A percentile compares a stretch with the other conserved stretches of the same genome.
Conservation (phyloP, 92 coral and sea anemone species). For the Isaurus tuberculatus region DNA sequence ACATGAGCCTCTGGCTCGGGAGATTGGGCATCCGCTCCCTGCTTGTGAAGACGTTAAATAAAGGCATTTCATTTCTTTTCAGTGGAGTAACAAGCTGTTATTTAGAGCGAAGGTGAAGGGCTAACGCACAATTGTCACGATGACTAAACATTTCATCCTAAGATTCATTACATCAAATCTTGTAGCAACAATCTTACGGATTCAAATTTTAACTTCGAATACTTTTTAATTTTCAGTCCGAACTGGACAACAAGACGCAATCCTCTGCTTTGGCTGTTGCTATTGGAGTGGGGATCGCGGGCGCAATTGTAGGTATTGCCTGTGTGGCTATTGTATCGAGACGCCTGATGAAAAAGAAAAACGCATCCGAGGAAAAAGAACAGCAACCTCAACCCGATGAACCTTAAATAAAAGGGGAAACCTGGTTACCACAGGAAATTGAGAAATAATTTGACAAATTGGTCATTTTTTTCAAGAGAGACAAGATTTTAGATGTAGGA, state of each 20-base stretch:
- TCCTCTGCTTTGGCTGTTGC: constrained; percentile 88
- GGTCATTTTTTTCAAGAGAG: too few relatives aligned
- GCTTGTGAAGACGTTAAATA: too few relatives aligned
- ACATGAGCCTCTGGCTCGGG: too few relatives aligned
- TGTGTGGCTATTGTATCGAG: constrained; percentile 82
- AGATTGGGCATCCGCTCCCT: too few relatives aligned
- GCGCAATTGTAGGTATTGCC: constrained; percentile 88
- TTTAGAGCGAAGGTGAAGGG: too few relatives aligned
- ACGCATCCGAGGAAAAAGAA: constrained; percentile 61
- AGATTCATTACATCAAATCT: too few relatives aligned
- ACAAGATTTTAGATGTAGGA: too few relatives aligned
- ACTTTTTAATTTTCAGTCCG: constrained; percentile 37
- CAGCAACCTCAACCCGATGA: constrained; percentile 85
- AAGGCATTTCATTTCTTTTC: too few relatives aligned
- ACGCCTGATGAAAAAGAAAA: constrained; percentile 69
- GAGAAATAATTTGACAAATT: not conserved
- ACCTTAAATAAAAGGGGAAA: constrained; percentile 1
- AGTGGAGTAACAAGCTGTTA: too few relatives aligned
- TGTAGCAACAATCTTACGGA: not conserved
- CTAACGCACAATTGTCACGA: too few relatives aligned
- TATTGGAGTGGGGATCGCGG: constrained; percentile 86
- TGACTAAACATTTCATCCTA: too few relatives aligned
- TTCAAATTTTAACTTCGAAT: not conserved
- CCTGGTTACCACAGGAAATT: not conserved
- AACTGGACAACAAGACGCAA: constrained; percentile 83